Conservation (phyloP, 1,140 invertebrate species). For the Uloborus diversus region DNA sequence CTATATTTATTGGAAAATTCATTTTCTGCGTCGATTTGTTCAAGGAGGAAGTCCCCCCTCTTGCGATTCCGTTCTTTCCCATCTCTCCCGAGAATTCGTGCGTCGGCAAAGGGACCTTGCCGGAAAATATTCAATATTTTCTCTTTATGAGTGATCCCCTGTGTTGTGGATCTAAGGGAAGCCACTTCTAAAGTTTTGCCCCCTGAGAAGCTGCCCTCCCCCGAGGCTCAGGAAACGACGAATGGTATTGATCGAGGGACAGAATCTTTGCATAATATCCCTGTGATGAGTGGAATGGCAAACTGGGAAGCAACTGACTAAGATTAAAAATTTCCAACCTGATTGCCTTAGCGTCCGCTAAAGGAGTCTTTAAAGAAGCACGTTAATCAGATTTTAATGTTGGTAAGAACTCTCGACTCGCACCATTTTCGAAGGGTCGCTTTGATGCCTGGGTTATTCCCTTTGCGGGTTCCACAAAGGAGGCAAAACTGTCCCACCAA, state of each 20-base stretch:
- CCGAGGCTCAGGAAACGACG: constrained; percentile 30
- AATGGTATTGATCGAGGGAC: constrained; percentile 42
- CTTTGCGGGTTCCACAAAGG: too few species aligned
- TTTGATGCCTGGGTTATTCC: too few species aligned
- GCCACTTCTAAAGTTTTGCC: constrained; percentile 50
- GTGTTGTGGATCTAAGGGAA: constrained; percentile 50
- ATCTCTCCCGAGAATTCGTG: too few species aligned
- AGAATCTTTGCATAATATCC: constrained; percentile 53
- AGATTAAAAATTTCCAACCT: constrained; percentile 56
- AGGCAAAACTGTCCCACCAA: too few species aligned
- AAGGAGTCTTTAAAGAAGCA: constrained; percentile 46
- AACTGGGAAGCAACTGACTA: constrained; percentile 32
- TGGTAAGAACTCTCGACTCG: constrained; percentile 39
- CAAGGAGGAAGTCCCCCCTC: too few species aligned
- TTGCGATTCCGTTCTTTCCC: too few species aligned
- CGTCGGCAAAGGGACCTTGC: too few species aligned
- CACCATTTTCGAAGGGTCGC: constrained; percentile 40
- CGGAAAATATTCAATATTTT: constrained; percentile 56
- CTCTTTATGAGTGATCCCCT: constrained; percentile 42
- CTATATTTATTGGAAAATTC: too few species aligned
- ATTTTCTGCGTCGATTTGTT: too few species aligned
- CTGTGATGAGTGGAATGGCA: constrained; percentile 12
- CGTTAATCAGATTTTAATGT: constrained; percentile 43
- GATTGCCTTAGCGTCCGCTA: constrained; percentile 32
- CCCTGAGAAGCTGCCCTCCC: background rate